Evolutionary conservation across 2,113 vertebrate species (phyloP), one percentile per base, ranked within the genome.

Genomic region (Sterna hirundo): DNA sequence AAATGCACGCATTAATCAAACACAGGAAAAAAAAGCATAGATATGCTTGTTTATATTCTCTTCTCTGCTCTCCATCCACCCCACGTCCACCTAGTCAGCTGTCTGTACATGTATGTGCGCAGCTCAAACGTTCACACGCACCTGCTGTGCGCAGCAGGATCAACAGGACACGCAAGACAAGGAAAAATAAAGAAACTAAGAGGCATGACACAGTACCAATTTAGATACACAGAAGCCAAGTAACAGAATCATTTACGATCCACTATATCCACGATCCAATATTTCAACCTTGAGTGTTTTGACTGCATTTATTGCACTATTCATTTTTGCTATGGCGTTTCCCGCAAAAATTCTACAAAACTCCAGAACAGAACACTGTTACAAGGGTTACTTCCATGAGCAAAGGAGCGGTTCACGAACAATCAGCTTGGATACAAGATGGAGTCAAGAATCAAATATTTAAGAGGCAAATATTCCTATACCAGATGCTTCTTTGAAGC

Each of bases 361-460:
- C 83, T 65, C 90, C 86, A 71, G 84, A 72, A 9, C 34, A 54
- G 57, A 49, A 5, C 7, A 13, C 22, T 68, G 69, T 5, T 85
- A 3, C 3, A 72, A 57, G 3, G 38, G 70, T 72, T 58, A 66
- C 38, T 82, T 79, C 82, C 74, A 74, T 0, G 10, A 91, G 96
- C 90, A 83, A 83, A 89, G 92, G 84, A 91, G 83, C 22, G 10
- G 85, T 2, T 61, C 6, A 2, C 3, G 11, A 91, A 82, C 83
- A 91, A 87, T 72, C 95, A 79, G 83, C 77, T 18, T 22, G 17
- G 1, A 88, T 89, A 86, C 96, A 97, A 97, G 97, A 97, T 96
- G 96, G 96, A 97, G 95, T 93, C 96, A 94, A 86, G 91, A 90
- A 96, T 83, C 88, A 95, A 91, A 91, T 87, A 90, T 94, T 83